phyloP scores from a whole-genome alignment of 1,140 invertebrate species.

The Mercenaria mercenaria region DNA sequence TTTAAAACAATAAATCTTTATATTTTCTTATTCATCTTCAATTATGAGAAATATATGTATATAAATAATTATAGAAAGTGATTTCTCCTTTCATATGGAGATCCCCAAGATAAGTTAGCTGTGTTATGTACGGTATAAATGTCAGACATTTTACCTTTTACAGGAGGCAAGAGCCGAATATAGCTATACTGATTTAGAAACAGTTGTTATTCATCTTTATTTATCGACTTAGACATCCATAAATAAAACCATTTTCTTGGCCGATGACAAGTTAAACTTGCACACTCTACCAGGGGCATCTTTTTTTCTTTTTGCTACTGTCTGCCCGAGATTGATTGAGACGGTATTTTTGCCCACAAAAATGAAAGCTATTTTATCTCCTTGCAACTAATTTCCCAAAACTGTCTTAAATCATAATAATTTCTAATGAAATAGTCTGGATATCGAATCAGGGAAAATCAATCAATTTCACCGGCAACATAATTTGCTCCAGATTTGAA shows the following conservation, averaged over 20 bases:
- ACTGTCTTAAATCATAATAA: slow-evolving; percentile 32
- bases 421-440: slow-evolving; percentile 42
- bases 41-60: too few species aligned
- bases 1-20: too few species aligned
- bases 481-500: slow-evolving; percentile 18
- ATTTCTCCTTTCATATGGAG: too few species aligned
- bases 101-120: neutral
- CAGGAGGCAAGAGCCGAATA: neutral
- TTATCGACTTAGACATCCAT: slow-evolving; percentile 37
- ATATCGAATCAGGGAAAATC: slow-evolving; percentile 4
- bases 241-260: slow-evolving; percentile 38
- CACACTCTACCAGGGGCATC: neutral
- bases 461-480: neutral
- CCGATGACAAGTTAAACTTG: slow-evolving; percentile 30
- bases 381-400: slow-evolving; percentile 44
- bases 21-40: too few species aligned
- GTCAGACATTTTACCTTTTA: neutral
- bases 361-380: slow-evolving; percentile 23
- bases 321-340: slow-evolving; percentile 5
- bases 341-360: neutral
- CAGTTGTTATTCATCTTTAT: slow-evolving; percentile 48
- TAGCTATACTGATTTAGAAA: slow-evolving; percentile 50
- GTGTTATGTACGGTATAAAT: neutral
- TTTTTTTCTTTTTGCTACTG: neutral
- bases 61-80: too few species aligned